Evolutionary conservation across 2,888 invertebrate species (phyloP).

Genomic region (Diaphora mendica): DNA sequence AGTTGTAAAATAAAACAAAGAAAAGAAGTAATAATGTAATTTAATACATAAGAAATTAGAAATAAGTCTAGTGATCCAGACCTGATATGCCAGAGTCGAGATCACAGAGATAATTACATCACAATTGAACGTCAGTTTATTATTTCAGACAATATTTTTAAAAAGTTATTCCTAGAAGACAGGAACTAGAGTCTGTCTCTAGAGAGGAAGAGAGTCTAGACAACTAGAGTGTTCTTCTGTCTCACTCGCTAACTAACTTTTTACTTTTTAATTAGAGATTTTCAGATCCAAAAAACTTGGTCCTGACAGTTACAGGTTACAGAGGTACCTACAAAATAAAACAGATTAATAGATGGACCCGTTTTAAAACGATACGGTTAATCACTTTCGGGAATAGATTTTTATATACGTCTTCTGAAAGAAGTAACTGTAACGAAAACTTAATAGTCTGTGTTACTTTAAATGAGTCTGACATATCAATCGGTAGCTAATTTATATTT

Average conservation of each 20-base stretch:
- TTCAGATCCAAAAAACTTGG: neutral
- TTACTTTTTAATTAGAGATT: neutral
- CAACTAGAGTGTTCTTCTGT: too few relatives aligned
- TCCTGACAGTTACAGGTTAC: neutral
- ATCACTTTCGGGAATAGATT: neutral
- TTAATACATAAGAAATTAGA: too few relatives aligned
- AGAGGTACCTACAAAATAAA: too few relatives aligned
- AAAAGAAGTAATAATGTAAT: too few relatives aligned
- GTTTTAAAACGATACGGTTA: neutral
- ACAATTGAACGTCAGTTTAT: neutral
- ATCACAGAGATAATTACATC: neutral
- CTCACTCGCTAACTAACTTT: neutral
- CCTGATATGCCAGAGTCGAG: too few relatives aligned
- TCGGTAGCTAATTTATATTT: slow-evolving; percentile 24
- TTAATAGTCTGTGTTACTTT: neutral
- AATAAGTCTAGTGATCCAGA: neutral
- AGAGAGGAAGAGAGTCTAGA: too few relatives aligned
- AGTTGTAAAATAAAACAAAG: too few relatives aligned
- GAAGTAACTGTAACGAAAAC: slow-evolving; percentile 1
- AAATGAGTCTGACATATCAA: slow-evolving; percentile 21
- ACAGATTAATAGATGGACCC: neutral
- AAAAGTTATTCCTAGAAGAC: neutral
- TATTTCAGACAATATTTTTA: neutral
- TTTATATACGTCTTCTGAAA: neutral
- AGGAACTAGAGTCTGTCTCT: too few relatives aligned